Conservation (phyloP, 2,888 invertebrate genomes). For the Parapristionchus giblindavisi region DNA sequence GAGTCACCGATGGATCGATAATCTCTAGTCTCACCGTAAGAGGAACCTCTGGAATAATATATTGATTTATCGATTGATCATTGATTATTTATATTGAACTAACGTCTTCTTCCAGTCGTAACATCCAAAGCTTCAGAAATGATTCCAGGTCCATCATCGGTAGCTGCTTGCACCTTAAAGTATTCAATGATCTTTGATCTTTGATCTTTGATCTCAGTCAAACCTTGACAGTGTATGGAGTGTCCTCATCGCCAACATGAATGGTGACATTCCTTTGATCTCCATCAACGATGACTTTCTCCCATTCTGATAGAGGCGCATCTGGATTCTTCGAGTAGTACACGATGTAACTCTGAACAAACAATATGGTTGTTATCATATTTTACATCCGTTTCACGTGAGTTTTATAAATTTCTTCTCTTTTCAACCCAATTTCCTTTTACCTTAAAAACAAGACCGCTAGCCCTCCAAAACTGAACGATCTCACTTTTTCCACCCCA, state of each 20-base stretch:
- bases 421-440: too few relatives aligned
- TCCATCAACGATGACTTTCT: constrained; percentile 59
- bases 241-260: constrained; percentile 63
- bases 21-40: constrained; percentile 62
- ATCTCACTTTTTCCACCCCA: too few relatives aligned
- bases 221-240: constrained; percentile 61
- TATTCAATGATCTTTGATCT: neutral
- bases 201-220: neutral
- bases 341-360: constrained; percentile 59
- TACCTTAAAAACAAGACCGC: too few relatives aligned
- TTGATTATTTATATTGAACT: constrained; percentile 14
- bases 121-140: constrained; percentile 67
- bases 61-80: neutral
- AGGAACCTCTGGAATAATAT: constrained; percentile 60
- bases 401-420: too few relatives aligned
- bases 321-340: constrained; percentile 68
- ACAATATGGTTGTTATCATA: too few relatives aligned
- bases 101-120: constrained; percentile 67
- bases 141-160: constrained; percentile 67
- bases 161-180: constrained; percentile 49
- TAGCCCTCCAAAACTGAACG: too few relatives aligned
- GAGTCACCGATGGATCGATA: constrained; percentile 54
- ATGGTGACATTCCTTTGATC: constrained; percentile 49
- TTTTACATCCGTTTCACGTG: too few relatives aligned
- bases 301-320: constrained; percentile 61